A percentile compares a stretch with the other conserved stretches of the same genome.
phyloP scores from a whole-genome alignment of 1,140 invertebrate genomes.

The Hirudo medicinalis region DNA sequence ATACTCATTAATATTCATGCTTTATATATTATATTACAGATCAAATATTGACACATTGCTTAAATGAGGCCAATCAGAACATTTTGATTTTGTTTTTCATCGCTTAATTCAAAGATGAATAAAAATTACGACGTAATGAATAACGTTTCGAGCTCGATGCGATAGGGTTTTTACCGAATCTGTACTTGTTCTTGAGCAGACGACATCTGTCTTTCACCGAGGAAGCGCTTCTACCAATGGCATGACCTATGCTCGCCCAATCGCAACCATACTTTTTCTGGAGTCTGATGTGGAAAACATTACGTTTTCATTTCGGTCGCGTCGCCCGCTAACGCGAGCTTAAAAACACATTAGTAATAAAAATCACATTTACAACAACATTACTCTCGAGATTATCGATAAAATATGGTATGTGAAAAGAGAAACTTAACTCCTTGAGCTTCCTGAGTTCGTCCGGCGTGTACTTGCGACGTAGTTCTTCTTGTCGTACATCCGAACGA shows the following conservation, averaged over 20 bases:
- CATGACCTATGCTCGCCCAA: slow-evolving; percentile 44
- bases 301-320: background rate
- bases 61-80: too few relatives aligned
- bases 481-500: slow-evolving; percentile 46
- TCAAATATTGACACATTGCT: too few relatives aligned
- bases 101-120: too few relatives aligned
- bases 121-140: too few relatives aligned
- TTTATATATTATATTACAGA: background rate
- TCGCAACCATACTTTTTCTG: slow-evolving; percentile 43
- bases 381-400: background rate
- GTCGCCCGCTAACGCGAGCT: too few relatives aligned
- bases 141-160: too few relatives aligned
- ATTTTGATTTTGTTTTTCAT: too few relatives aligned
- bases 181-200: slow-evolving; percentile 45
- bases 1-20: slow-evolving; percentile 7
- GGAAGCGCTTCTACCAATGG: slow-evolving; percentile 44
- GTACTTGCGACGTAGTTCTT: slow-evolving; percentile 47
- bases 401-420: background rate
- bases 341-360: background rate
- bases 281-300: slow-evolving; percentile 30
- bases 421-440: slow-evolving; percentile 35
- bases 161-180: slow-evolving; percentile 34
- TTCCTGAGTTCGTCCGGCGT: slow-evolving; percentile 42
- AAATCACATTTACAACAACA: background rate
- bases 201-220: slow-evolving; percentile 47